phyloP scores from a whole-genome alignment of 2,888 invertebrate genomes.

The Candidula unifasciata region DNA sequence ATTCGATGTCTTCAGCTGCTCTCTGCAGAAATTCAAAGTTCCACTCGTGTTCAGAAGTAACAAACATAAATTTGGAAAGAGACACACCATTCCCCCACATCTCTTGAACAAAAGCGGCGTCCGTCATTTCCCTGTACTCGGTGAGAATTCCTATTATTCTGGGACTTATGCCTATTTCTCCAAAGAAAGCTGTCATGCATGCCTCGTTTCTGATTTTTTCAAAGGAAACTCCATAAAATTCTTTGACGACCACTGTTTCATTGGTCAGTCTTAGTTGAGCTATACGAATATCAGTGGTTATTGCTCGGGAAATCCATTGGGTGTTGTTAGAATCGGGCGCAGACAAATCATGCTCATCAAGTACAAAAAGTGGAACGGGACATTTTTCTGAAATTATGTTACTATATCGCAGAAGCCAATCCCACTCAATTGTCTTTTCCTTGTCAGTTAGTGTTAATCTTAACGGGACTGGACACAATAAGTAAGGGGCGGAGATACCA shows the following conservation, averaged over 20 bases:
- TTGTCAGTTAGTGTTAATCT: too few relatives aligned
- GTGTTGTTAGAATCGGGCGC: neutral
- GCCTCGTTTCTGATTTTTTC: slow-evolving; percentile 32
- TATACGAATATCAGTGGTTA: slow-evolving; percentile 11
- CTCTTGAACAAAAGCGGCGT: slow-evolving; percentile 39
- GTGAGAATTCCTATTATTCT: slow-evolving; percentile 29
- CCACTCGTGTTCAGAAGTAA: slow-evolving; percentile 29
- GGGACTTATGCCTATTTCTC: neutral
- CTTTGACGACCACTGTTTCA: slow-evolving; percentile 34
- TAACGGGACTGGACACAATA: neutral
- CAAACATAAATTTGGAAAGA: neutral
- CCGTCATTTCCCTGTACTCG: slow-evolving; percentile 9
- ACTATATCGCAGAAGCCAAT: neutral
- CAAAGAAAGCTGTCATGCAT: slow-evolving; percentile 30
- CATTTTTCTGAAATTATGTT: neutral
- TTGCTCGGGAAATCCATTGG: neutral
- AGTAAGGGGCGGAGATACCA: neutral
- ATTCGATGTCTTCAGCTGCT: neutral
- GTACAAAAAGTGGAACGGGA: neutral
- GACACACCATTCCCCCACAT: slow-evolving; percentile 27
- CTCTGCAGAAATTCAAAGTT: neutral
- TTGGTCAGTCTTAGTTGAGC: neutral
- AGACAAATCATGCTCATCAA: slow-evolving; percentile 27
- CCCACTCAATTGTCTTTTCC: neutral
- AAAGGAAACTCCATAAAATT: slow-evolving; percentile 25